Evolutionary conservation across 2,888 invertebrate genomes (phyloP), one percentile per base, ranked within the genome.

Genomic region (Nowickia ferox): DNA sequence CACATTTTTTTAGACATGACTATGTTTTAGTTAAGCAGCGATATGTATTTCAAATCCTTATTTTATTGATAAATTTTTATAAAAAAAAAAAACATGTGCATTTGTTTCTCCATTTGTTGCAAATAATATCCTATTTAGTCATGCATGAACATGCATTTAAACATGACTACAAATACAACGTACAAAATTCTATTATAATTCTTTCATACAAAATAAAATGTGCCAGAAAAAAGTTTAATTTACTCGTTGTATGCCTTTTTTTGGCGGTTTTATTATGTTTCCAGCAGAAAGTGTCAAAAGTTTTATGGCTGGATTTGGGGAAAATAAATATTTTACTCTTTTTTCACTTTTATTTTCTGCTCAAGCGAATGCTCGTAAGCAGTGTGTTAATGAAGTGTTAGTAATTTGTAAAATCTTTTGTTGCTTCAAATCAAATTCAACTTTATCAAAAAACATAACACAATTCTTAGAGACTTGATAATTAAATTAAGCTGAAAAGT

Each of bases 91-190:
- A 17, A 15, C 0, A 0, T 10, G 9, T 40, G 2, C 17, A 2
- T 61, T 61, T 22, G 4, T 61, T 38, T 42, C 17, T 9, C 1
- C 3, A 19, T 63, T 42, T 71, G 46, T 46, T 66, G 30, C n/a
- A 13, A 71, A 53, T 15, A 40, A 55, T 65, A 51, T 79, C 51
- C 77, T 74, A 68, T 74, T 68, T 66, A 78, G 61, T 78, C 84
- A 84, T 59, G 74, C 79, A 75, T 75, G 22, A 65, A 15, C 84
- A 79, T 71, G 84, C 63, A 79, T 75, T 79, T 61, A 53, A 79
- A 79, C 79, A 63, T 79, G 75, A 79, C 75, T 75, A 84, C 71
- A 71, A 79, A 75, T 71, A 63, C 48, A 30, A 4, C 4, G 4
- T 30, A 44, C 11, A 30, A 15, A 75, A 30, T 30, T 22, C 46